A percentile compares a stretch with the other conserved stretches of the same genome.
These are phyloP conservation scores for Bufo gargarizans DNA, from an alignment of 2,113 vertebrate species.

Conservation along the genomic window DNA sequence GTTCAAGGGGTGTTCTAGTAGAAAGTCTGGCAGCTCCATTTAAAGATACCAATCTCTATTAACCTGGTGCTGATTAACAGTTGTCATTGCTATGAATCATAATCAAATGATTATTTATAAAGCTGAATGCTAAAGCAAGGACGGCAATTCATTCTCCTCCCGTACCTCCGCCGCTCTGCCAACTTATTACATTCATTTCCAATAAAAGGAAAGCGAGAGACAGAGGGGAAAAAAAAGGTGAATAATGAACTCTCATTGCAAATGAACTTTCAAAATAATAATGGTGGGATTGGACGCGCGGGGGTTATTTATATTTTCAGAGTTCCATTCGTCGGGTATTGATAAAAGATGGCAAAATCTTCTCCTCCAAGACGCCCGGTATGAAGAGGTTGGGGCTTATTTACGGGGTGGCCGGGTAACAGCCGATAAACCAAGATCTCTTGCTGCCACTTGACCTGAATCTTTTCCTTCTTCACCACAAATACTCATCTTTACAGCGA, in stretches of 20 bases:
- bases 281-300: constrained; percentile 62
- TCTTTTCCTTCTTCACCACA: constrained; percentile 23
- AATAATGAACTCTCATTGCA: constrained; percentile 54
- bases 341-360: constrained; percentile 19
- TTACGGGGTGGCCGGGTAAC: not conserved
- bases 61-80: constrained; percentile 70
- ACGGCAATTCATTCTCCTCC: constrained; percentile 60
- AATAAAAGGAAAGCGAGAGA: constrained; percentile 52
- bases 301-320: constrained; percentile 40
- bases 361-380: not conserved
- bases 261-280: constrained; percentile 57
- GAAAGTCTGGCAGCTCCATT: constrained; percentile 65
- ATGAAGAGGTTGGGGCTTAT: constrained; percentile 32
- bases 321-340: constrained; percentile 29
- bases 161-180: constrained; percentile 58
- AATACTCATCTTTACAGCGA: constrained; percentile 30
- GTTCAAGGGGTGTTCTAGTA: constrained; percentile 56
- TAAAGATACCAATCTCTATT: constrained; percentile 72
- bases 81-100: constrained; percentile 71
- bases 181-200: constrained; percentile 68
- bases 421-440: constrained; percentile 32
- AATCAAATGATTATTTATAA: constrained; percentile 68
- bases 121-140: constrained; percentile 58
- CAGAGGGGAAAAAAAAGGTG: constrained; percentile 33
- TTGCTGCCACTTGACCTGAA: constrained; percentile 33